These are phyloP conservation scores for Takifugu rubripes DNA, from an alignment of 2,797 vertebrate genomes.

Conservation along the genomic window DNA sequence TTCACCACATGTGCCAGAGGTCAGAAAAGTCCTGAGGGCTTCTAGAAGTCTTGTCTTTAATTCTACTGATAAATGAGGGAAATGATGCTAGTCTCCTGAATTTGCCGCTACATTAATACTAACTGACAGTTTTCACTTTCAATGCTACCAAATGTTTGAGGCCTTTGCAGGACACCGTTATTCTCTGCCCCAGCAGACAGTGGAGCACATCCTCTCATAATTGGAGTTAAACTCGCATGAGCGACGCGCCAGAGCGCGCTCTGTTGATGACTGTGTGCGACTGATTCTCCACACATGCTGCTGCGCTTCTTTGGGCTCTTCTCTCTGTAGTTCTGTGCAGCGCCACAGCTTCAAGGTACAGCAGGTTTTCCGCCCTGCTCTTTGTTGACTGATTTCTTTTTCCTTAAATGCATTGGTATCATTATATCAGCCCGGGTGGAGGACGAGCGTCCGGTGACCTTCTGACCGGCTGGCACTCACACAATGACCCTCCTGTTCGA, in stretches of 20 bases:
- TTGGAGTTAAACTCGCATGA: too few species aligned
- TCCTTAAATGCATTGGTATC: not conserved
- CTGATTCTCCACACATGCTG: too few species aligned
- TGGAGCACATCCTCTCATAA: too few species aligned
- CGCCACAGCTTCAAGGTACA: not conserved
- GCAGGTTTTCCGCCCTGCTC: not conserved
- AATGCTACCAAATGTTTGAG: too few species aligned
- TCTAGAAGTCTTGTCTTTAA: too few species aligned
- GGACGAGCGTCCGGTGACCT: conserved; percentile 47
- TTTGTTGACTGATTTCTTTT: conserved; percentile 3
- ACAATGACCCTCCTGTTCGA: conserved; percentile 60
- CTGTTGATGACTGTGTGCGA: too few species aligned
- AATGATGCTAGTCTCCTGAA: conserved; percentile 1
- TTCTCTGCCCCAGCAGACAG: too few species aligned
- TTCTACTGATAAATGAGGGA: conserved; percentile 6
- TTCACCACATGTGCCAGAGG: conserved; percentile 23
- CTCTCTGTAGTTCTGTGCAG: too few species aligned
- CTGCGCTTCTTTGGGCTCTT: too few species aligned
- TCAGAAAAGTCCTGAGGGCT: conserved; percentile 1
- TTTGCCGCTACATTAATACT: conserved; percentile 14
- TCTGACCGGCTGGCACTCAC: conserved; percentile 47
- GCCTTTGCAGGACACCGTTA: too few species aligned
- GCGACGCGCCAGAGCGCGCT: too few species aligned
- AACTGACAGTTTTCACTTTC: too few species aligned
- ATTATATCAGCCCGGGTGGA: conserved; percentile 17